These are phyloP conservation scores for Argyrosomus regius DNA, from an alignment of 2,797 vertebrate species.

Conservation along the genomic window DNA sequence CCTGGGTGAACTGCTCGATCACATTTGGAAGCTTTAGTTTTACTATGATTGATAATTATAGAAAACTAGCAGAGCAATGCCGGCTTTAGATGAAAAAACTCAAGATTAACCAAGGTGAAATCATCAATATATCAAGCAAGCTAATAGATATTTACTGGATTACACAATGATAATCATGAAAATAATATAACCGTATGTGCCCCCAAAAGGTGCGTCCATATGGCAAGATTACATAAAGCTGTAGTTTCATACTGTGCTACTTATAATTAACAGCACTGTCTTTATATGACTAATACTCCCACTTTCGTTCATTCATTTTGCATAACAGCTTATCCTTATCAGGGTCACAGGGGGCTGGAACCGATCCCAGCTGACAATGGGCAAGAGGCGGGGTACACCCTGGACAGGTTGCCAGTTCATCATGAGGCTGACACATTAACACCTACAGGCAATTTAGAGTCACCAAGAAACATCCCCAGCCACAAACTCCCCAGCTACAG, in stretches of 20 bases:
- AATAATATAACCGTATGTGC: neutral
- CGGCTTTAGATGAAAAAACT: neutral
- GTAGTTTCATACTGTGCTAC: neutral
- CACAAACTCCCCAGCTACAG: too few relatives aligned
- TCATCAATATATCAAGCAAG: neutral
- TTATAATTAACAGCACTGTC: neutral
- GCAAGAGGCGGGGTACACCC: too few relatives aligned
- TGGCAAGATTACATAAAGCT: neutral
- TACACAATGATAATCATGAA: neutral
- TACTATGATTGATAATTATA: neutral
- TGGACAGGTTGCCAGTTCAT: too few relatives aligned
- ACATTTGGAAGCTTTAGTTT: neutral
- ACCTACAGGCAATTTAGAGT: too few relatives aligned
- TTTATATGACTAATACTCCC: constrained; percentile 7
- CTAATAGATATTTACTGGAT: neutral
- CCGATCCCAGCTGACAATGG: too few relatives aligned
- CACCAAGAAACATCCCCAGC: too few relatives aligned
- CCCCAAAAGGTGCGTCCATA: neutral
- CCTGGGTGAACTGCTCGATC: neutral
- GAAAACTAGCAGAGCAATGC: neutral
- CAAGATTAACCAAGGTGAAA: neutral
- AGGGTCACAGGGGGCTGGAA: too few relatives aligned
- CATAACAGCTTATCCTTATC: too few relatives aligned
- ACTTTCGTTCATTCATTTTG: neutral
- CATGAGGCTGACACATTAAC: too few relatives aligned